Conservation (phyloP, 2,113 vertebrate genomes). For the Lamprologus tigripictilis region DNA sequence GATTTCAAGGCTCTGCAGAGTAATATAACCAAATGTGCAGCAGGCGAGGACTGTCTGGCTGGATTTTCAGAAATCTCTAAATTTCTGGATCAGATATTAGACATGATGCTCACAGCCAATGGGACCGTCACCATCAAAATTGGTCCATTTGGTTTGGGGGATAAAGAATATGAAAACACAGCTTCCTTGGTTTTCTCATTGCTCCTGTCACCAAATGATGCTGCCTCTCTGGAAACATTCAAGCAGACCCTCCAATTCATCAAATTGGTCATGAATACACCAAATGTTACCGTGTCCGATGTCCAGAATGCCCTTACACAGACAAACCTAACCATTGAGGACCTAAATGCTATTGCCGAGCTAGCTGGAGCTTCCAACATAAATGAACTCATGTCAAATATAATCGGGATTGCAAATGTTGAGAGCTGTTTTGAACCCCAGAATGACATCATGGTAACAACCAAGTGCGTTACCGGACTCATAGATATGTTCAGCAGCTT, state of each 20-base stretch:
- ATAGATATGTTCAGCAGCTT: conserved; percentile 30
- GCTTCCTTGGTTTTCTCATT: conserved; percentile 41
- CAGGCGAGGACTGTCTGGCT: conserved; percentile 38
- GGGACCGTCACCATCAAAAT: conserved; percentile 1
- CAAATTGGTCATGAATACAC: conserved; percentile 7
- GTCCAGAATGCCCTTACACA: conserved; percentile 46
- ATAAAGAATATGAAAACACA: conserved; percentile 3
- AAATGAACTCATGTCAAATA: conserved; percentile 21
- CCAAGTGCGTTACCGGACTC: conserved; percentile 43
- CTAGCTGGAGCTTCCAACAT: conserved; percentile 26
- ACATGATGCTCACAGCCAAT: neutral
- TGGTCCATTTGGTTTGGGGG: neutral
- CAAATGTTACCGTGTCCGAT: conserved; percentile 29
- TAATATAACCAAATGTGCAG: conserved; percentile 26
- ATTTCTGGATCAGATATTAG: conserved; percentile 39
- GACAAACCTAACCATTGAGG: conserved; percentile 54
- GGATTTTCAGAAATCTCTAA: conserved; percentile 45
- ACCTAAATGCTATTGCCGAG: conserved; percentile 36
- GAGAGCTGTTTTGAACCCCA: conserved; percentile 48
- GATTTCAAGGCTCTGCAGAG: conserved; percentile 39
- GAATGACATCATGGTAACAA: neutral
- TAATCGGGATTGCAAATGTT: conserved; percentile 23
- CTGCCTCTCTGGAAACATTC: conserved; percentile 3
- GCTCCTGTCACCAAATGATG: conserved; percentile 28
- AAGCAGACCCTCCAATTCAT: conserved; percentile 48